phyloP scores from a whole-genome alignment of 2,797 vertebrate genomes.

The Anguilla anguilla region DNA sequence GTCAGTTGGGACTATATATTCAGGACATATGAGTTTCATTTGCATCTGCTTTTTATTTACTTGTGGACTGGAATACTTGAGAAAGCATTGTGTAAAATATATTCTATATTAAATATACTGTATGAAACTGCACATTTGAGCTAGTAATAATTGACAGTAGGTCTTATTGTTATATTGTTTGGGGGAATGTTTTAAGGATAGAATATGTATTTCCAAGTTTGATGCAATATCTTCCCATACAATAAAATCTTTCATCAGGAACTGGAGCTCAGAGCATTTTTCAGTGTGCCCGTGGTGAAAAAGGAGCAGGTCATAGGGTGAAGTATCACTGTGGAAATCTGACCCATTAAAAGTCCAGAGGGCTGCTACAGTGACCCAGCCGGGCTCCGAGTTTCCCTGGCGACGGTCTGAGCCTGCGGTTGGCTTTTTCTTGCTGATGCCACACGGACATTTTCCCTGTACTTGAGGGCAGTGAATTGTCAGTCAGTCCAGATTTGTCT shows the following conservation, averaged over 20 bases:
- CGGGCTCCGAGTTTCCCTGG: neutral
- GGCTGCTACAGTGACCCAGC: neutral
- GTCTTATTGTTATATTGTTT: neutral
- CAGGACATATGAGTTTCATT: neutral
- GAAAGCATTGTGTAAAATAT: neutral
- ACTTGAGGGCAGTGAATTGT: neutral
- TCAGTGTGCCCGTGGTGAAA: neutral
- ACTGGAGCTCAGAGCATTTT: neutral
- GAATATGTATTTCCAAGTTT: neutral
- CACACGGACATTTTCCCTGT: neutral
- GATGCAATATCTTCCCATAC: neutral
- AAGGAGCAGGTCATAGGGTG: neutral
- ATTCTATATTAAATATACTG: neutral
- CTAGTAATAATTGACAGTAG: neutral
- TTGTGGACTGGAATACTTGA: neutral
- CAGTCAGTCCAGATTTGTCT: neutral
- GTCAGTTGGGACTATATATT: neutral
- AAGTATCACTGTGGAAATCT: slow-evolving; percentile 1
- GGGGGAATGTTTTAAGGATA: neutral
- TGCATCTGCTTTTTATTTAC: neutral
- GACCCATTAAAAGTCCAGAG: slow-evolving; percentile 10
- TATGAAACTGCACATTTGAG: neutral
- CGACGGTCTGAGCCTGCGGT: neutral
- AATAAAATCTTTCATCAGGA: neutral
- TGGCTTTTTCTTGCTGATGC: neutral